phyloP scores from a whole-genome alignment of 2,113 vertebrate genomes.

The Saccopteryx bilineata region DNA sequence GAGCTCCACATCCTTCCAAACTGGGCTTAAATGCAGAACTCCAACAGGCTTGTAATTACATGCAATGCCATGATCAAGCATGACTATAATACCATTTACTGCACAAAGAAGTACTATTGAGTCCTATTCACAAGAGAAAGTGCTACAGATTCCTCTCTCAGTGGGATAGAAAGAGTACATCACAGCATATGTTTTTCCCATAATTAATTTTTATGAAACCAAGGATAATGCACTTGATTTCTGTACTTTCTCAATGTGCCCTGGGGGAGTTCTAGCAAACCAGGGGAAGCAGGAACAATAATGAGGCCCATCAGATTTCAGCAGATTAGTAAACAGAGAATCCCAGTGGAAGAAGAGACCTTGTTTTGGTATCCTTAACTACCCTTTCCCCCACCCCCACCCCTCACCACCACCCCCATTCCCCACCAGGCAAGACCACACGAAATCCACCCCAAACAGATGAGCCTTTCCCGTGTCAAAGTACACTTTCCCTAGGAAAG shows the following conservation, averaged over 20 bases:
- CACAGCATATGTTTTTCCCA: conserved; percentile 64
- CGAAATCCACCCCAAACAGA: conserved; percentile 22
- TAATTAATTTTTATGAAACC: conserved; percentile 80
- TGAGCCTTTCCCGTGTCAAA: conserved; percentile 41
- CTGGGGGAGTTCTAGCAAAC: conserved; percentile 38
- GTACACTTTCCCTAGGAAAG: background rate
- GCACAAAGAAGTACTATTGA: conserved; percentile 65
- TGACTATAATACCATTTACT: conserved; percentile 61
- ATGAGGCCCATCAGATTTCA: background rate
- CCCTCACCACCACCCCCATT: background rate
- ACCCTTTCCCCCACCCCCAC: background rate
- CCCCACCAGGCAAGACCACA: background rate
- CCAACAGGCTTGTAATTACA: conserved; percentile 70
- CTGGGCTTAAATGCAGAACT: conserved; percentile 69
- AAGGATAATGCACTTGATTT: conserved; percentile 62
- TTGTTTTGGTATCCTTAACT: background rate
- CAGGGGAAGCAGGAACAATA: background rate
- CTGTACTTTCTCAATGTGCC: conserved; percentile 12
- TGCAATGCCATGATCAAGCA: conserved; percentile 3
- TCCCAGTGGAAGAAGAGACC: background rate
- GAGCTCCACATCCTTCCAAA: conserved; percentile 11
- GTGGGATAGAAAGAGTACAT: conserved; percentile 47
- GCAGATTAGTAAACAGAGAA: conserved; percentile 15
- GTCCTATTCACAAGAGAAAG: conserved; percentile 60
- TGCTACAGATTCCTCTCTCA: conserved; percentile 32